Conservation (phyloP, 92 coral and sea anemone species). For the Epizoanthus illoricatus region DNA sequence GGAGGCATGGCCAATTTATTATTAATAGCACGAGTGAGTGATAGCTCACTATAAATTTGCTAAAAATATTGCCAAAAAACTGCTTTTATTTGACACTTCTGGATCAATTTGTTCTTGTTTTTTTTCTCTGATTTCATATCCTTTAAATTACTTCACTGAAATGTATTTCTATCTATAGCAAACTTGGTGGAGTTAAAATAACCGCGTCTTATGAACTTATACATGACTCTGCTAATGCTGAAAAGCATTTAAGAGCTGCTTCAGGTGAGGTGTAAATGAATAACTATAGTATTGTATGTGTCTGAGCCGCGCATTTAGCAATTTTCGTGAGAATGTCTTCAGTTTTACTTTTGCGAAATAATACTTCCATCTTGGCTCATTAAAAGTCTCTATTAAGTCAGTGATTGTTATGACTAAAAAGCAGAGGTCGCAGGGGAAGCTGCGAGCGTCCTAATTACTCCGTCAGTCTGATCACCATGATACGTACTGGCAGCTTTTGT, state of each 20-base stretch:
- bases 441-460: slow-evolving; percentile 20
- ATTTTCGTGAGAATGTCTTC: not conserved
- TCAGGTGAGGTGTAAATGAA: slow-evolving; percentile 36
- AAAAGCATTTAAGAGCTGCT: not conserved
- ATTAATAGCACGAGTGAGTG: slow-evolving; percentile 24
- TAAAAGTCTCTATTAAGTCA: slow-evolving; percentile 18
- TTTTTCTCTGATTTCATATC: not conserved
- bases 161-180: not conserved
- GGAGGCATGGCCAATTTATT: not conserved
- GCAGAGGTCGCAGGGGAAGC: no score
- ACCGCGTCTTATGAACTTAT: not conserved
- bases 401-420: slow-evolving; percentile 16
- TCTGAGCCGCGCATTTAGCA: not conserved
- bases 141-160: not conserved
- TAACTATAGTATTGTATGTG: not conserved
- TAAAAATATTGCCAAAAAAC: not conserved
- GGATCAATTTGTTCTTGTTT: not conserved
- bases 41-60: slow-evolving; percentile 2
- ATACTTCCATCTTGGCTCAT: slow-evolving; percentile 32
- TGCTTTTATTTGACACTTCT: no score
- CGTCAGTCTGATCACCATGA: not conserved
- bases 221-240: not conserved
- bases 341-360: slow-evolving; percentile 16
- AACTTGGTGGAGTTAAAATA: not conserved
- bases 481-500: not conserved